A percentile compares a stretch with the other conserved stretches of the same genome.
Conservation (phyloP, 2,113 vertebrate genomes). For the Notarius lentiginosus region DNA sequence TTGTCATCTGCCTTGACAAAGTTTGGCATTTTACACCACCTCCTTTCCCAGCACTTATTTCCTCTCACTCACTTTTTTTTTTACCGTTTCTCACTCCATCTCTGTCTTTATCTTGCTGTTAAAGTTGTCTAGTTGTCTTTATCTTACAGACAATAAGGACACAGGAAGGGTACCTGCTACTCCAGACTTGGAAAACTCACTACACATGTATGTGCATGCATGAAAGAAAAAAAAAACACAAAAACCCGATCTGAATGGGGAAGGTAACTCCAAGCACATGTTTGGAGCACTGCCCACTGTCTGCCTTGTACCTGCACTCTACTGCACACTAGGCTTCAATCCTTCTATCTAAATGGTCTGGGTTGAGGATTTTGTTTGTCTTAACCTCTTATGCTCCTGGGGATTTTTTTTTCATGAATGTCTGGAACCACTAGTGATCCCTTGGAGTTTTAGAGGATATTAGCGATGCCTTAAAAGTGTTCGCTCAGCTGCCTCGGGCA, state of each 20-base stretch:
- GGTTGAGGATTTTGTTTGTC: slow-evolving; percentile 18
- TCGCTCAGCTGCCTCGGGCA: slow-evolving; percentile 42
- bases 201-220: neutral
- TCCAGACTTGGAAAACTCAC: slow-evolving; percentile 45
- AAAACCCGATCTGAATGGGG: slow-evolving; percentile 16
- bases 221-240: neutral
- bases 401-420: neutral
- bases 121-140: too few relatives aligned
- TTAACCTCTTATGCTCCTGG: slow-evolving; percentile 18
- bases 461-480: slow-evolving; percentile 33
- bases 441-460: slow-evolving; percentile 26
- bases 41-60: slow-evolving; percentile 4
- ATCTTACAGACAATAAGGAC: slow-evolving; percentile 16
- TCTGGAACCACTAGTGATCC: slow-evolving; percentile 25
- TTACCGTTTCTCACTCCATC: neutral
- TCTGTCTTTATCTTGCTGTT: slow-evolving; percentile 4
- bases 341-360: neutral
- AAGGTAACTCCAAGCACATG: slow-evolving; percentile 33
- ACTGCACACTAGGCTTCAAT: neutral
- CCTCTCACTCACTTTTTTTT: neutral
- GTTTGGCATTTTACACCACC: slow-evolving; percentile 21
- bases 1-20: neutral
- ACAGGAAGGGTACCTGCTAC: slow-evolving; percentile 41
- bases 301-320: slow-evolving; percentile 40
- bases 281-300: slow-evolving; percentile 32